Evolutionary conservation across 1,140 invertebrate genomes (phyloP), one percentile per base, ranked within the genome.

Genomic region (Coptotermes formosanus): DNA sequence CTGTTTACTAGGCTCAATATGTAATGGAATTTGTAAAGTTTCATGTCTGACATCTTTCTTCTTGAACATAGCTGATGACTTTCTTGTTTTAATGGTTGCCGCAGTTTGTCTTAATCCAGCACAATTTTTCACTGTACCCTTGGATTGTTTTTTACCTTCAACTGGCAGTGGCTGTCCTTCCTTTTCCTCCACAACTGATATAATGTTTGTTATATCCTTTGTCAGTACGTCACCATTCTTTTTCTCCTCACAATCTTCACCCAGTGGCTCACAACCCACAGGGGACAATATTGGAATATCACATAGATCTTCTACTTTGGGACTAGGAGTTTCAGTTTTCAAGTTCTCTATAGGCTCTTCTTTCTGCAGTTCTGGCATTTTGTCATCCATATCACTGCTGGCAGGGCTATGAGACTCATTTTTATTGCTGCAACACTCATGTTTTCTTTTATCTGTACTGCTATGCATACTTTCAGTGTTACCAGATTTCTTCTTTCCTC

Each of bases 341-440:
- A 86, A 64, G 30, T 81, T 45, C 81, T 86, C 85, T 8, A 86
- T 82, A 48, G 85, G 85, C 64, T 86, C 85, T n/a, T 75, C 85
- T 86, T 86, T 86, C 75, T 86, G 55, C 75, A 86, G 52, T 52
- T 86, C 69, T 30, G 85, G 85, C 85, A 86, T 86, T 45, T 48
- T 86, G 45, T 86, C 85, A 30, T 86, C 85, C 9, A 85, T 11
- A 52, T 84, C 83, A 84, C 83, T 59, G 9, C 14, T 30, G 16
- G 43, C 21, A 55, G 83, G 83, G 30, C 83, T 84, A 30, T 25
- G 3, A 30, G n/a, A n/a, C 64, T n/a, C 64, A n/a, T n/a, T 84
- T 43, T 6, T 19, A 84, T 19, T 21, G n/a, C 52, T 82, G 32
- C 38, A 45, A 52, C 83, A 84, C 11, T 16, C 45, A 45, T 45